Evolutionary conservation across 2,797 vertebrate genomes (phyloP).

Genomic region (Hypotaenidia okinawae): DNA sequence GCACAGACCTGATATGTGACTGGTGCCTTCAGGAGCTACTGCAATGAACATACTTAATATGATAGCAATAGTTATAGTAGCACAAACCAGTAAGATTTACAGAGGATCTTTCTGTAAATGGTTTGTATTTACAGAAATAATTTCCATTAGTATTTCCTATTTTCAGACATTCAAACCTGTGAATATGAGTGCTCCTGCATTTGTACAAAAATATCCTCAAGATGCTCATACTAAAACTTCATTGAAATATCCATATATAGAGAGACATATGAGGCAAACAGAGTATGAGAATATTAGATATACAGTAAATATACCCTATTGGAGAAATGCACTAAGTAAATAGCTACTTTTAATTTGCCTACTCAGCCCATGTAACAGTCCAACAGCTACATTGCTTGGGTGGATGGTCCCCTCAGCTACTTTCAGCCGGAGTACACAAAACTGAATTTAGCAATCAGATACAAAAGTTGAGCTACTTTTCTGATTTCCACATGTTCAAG

Average conservation of each 20-base stretch:
- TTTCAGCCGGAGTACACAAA: background rate
- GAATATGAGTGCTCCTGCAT: background rate
- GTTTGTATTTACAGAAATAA: background rate
- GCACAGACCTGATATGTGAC: background rate
- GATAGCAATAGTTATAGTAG: background rate
- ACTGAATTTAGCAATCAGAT: background rate
- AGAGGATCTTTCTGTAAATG: background rate
- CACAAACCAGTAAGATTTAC: background rate
- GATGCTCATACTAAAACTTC: background rate
- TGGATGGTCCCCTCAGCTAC: background rate
- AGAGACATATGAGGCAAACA: background rate
- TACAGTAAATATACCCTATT: background rate
- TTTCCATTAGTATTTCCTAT: background rate
- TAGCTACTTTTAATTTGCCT: background rate
- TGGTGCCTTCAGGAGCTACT: background rate
- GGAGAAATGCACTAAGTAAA: background rate
- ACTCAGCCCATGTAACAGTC: background rate
- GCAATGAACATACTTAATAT: background rate
- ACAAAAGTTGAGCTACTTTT: constrained; percentile 12
- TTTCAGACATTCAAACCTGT: background rate
- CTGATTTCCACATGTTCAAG: background rate
- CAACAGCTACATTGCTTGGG: rapidly evolving
- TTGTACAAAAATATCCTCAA: background rate
- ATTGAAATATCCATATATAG: background rate
- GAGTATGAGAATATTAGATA: background rate